These are phyloP conservation scores for Subanguina moxae DNA, from an alignment of 1,140 invertebrate genomes.

Conservation along the genomic window DNA sequence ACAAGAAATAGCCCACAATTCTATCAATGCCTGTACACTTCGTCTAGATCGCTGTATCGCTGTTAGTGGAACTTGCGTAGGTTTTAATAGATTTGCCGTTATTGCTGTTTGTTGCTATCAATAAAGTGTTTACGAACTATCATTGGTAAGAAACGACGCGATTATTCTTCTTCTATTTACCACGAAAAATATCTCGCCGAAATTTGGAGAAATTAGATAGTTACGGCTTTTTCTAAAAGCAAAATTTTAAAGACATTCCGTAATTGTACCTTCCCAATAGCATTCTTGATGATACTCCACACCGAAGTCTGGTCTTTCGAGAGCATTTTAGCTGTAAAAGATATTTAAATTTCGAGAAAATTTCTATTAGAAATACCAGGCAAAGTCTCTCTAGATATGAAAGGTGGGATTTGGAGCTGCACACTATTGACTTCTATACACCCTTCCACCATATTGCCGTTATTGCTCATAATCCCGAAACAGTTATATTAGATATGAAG, in stretches of 20 bases:
- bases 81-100: too few species aligned
- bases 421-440: neutral
- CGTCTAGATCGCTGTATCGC: too few species aligned
- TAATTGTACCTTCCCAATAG: conserved; percentile 20
- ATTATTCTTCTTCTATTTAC: too few species aligned
- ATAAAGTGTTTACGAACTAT: too few species aligned
- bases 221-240: too few species aligned
- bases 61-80: too few species aligned
- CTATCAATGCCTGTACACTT: too few species aligned
- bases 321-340: neutral
- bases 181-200: too few species aligned
- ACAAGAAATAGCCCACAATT: too few species aligned
- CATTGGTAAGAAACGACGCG: too few species aligned
- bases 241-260: neutral
- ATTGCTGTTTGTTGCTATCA: too few species aligned
- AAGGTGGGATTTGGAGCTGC: neutral
- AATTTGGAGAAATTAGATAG: too few species aligned
- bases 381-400: neutral
- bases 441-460: neutral
- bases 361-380: neutral
- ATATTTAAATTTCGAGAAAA: neutral
- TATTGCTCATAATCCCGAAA: neutral
- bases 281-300: conserved; percentile 28
- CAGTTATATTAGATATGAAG: neutral
- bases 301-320: conserved; percentile 14